Evolutionary conservation across 2,797 vertebrate species (phyloP), one percentile per base, ranked within the genome.

Genomic region (Thamnophis elegans): DNA sequence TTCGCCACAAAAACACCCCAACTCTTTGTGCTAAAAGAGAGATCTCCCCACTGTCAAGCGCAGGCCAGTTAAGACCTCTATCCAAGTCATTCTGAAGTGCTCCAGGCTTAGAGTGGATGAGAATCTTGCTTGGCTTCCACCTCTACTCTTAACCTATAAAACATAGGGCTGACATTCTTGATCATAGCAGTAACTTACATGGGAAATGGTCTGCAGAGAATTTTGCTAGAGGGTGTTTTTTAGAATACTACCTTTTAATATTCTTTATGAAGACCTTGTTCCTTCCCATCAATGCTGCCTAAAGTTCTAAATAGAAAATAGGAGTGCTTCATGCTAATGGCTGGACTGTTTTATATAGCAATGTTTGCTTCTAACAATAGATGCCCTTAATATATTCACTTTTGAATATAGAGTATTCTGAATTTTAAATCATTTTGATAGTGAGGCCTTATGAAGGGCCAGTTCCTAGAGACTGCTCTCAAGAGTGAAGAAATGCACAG

Each of bases 171-270:
- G 90, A 95, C 91, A 91, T 93, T 78, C 85, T 0, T 94, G 94
- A 92, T 95, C 32, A 9, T 11, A 89, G 73, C 56, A 54, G 90
- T 92, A 89, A 91, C 91, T 92, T 96, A 94, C 78, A 92, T 95
- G 87, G 95, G 78, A 90, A 92, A 1, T 0, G 3, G 28, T 1
- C 87, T 85, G 78, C 90, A 93, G 56, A 86, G n/a, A 32, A 73
- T 87, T 92, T 94, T 53, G 68, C 55, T 28, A 62, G 36, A 58
- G 18, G 32, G 16, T 16, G 0, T 82, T 59, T 82, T 91, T 94
- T 89, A 91, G 90, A 95, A 78, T 65, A 89, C 28, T 18, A 4
- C 5, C 89, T 73, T 87, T 51, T 26, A 25, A n/a, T 65, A 51
- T 58, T 26, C 55, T 36, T 90, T 89, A 60, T 14, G 53, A 25